These are phyloP conservation scores for Leucoraja erinaceus DNA, from an alignment of 2,113 vertebrate genomes.

Conservation along the genomic window DNA sequence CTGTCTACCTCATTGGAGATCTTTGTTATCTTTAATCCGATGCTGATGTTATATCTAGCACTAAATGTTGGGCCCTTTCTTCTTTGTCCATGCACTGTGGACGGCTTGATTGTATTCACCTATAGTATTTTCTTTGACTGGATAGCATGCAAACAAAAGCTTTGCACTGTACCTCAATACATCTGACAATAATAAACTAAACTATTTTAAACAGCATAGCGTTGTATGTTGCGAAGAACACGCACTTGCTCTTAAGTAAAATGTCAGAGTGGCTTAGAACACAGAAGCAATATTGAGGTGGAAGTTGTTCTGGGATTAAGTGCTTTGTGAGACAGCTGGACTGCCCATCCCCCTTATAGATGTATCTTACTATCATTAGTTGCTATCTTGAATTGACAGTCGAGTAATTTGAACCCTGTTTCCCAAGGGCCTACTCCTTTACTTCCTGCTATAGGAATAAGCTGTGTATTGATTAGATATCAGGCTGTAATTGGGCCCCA, in stretches of 20 bases:
- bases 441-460: constrained; percentile 91
- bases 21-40: too few relatives aligned
- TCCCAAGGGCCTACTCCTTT: constrained; percentile 88
- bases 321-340: constrained; percentile 31
- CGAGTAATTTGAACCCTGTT: constrained; percentile 84
- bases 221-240: background rate
- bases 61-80: too few relatives aligned
- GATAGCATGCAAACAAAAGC: too few relatives aligned
- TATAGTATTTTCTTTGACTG: too few relatives aligned
- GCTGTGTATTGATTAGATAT: constrained; percentile 92
- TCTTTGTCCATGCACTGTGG: too few relatives aligned
- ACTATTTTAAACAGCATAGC: background rate
- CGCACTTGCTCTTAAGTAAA: background rate
- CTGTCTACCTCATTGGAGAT: too few relatives aligned
- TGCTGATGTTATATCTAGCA: too few relatives aligned
- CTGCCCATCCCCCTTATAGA: constrained; percentile 49
- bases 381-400: constrained; percentile 79
- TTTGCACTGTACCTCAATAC: too few relatives aligned
- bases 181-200: too few relatives aligned
- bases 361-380: constrained; percentile 79
- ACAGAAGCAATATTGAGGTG: background rate
- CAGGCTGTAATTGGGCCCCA: constrained; percentile 86
- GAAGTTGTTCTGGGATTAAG: constrained; percentile 24
- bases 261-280: background rate
- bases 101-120: too few relatives aligned